Conservation (phyloP, 53 echinoderm and acorn worm species). For the Echinometra lucunter region DNA sequence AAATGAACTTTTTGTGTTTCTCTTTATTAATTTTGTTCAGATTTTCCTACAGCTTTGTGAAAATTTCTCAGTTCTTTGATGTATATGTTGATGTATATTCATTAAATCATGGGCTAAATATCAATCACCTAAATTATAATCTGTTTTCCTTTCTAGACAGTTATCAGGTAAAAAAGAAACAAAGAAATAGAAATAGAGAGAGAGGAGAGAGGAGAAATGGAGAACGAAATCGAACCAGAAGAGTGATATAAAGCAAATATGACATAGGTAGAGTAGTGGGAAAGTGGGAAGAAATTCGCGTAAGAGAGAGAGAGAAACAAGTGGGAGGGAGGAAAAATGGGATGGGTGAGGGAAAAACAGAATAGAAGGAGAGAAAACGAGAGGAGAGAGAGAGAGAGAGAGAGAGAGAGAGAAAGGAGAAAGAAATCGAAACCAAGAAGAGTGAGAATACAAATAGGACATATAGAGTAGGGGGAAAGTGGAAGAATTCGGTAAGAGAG, state of each 20-base stretch:
- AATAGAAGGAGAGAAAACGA: background rate
- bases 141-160: background rate
- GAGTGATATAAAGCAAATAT: no score
- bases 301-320: no score
- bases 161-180: no score
- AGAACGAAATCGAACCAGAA: no score
- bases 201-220: background rate
- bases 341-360: background rate
- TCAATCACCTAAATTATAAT: background rate
- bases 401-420: background rate
- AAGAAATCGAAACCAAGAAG: background rate
- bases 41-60: background rate
- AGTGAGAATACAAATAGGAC: no score
- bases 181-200: no score
- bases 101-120: conserved; percentile 4
- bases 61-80: background rate
- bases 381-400: background rate
- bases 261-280: no score
- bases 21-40: background rate
- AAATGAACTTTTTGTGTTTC: background rate
- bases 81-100: conserved; percentile 46
- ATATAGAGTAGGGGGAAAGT: no score
- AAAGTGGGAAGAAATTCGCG: no score
- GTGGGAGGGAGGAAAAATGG: no score
- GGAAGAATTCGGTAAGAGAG: no score